These are phyloP conservation scores for Ictalurus punctatus DNA, from an alignment of 2,113 vertebrate genomes.

Conservation along the genomic window DNA sequence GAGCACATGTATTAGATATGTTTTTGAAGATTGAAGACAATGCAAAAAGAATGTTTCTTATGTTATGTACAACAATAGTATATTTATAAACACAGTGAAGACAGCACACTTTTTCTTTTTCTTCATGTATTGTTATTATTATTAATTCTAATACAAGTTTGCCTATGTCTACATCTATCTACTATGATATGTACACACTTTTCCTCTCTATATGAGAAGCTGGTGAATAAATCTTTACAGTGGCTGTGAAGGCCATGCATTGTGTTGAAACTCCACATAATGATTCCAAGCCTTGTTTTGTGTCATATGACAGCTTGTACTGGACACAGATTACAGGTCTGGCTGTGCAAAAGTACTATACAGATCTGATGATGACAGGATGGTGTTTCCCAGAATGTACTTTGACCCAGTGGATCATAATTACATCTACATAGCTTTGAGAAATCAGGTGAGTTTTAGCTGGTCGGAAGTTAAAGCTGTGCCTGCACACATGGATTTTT, in stretches of 20 bases:
- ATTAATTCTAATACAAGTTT: neutral
- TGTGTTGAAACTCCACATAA: neutral
- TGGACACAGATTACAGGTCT: constrained; percentile 75
- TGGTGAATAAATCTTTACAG: neutral
- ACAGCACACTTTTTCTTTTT: neutral
- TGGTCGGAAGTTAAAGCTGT: neutral
- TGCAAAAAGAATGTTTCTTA: neutral
- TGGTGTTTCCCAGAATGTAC: constrained; percentile 78
- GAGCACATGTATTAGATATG: neutral
- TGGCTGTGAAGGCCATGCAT: neutral
- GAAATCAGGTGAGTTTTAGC: constrained; percentile 75
- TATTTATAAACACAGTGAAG: neutral
- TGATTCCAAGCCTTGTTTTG: neutral
- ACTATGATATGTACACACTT: neutral
- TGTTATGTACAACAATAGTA: neutral
- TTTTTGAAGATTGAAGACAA: neutral
- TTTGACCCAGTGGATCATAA: constrained; percentile 77
- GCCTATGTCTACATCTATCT: neutral
- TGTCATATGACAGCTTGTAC: constrained; percentile 72
- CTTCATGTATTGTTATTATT: neutral
- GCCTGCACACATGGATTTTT: neutral
- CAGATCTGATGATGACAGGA: constrained; percentile 76
- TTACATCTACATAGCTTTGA: constrained; percentile 81
- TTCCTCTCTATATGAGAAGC: neutral
- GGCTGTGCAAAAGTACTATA: constrained; percentile 82